A percentile compares a stretch with the other conserved stretches of the same genome.
phyloP scores from a whole-genome alignment of 2,888 invertebrate species.

The Venusia cambrica region DNA sequence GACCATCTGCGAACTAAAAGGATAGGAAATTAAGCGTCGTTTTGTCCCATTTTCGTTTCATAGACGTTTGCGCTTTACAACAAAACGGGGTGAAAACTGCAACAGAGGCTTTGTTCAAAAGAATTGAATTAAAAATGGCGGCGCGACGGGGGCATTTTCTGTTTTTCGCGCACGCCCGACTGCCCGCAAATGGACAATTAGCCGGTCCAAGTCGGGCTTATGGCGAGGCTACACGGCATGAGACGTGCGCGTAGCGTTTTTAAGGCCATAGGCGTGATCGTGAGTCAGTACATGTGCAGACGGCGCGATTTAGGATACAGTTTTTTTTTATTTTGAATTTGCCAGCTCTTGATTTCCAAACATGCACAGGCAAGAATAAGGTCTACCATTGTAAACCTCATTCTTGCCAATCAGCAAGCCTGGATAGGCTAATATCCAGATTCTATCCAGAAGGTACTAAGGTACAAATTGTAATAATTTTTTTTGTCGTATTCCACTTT shows the following conservation, averaged over 20 bases:
- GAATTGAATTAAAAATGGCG: slow-evolving; percentile 77
- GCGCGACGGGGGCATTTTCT: slow-evolving; percentile 58
- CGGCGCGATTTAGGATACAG: no score
- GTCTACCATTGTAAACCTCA: no score
- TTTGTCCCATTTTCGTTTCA: slow-evolving; percentile 59
- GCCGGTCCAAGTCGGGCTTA: slow-evolving; percentile 33
- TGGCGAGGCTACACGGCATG: slow-evolving; percentile 6
- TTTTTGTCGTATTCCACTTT: no score
- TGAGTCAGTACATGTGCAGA: neutral
- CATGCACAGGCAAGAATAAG: no score
- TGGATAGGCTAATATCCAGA: no score
- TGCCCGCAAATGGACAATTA: slow-evolving; percentile 77
- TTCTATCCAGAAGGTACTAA: no score
- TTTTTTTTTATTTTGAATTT: no score
- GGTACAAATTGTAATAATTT: no score
- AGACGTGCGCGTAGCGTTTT: neutral
- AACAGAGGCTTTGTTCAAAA: slow-evolving; percentile 65
- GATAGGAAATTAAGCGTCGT: slow-evolving; percentile 62
- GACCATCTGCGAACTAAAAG: slow-evolving; percentile 43
- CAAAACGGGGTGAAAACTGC: slow-evolving; percentile 63
- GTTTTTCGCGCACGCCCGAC: slow-evolving; percentile 68
- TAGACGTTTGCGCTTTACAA: slow-evolving; percentile 63
- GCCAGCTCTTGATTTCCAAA: no score
- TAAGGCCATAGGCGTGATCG: slow-evolving; percentile 4
- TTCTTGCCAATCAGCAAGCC: no score